Conservation (phyloP, 2,888 invertebrate genomes). For the Campoletis raptor region DNA sequence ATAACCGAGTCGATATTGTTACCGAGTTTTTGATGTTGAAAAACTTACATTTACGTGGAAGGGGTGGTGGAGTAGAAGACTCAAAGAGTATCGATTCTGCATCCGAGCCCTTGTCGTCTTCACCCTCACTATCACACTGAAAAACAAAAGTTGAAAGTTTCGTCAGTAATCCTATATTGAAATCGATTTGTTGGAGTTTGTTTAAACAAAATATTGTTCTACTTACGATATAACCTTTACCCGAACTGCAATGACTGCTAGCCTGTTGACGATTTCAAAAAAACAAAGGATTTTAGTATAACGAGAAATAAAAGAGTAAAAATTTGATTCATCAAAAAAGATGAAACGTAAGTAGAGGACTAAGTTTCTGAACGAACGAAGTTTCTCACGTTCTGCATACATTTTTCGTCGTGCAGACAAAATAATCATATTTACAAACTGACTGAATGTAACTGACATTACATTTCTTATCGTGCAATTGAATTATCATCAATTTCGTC, state of each 20-base stretch:
- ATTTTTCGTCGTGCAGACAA: not conserved
- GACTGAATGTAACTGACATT: not conserved
- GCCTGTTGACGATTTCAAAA: slow-evolving; percentile 88
- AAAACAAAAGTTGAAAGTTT: slow-evolving; percentile 82
- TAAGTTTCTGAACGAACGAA: slow-evolving; percentile 2
- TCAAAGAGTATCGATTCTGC: slow-evolving; percentile 90
- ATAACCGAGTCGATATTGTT: too few relatives aligned
- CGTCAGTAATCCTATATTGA: slow-evolving; percentile 22
- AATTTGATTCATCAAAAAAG: slow-evolving; percentile 18
- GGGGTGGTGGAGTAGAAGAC: slow-evolving; percentile 88
- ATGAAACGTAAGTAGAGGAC: slow-evolving; percentile 17
- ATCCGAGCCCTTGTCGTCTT: slow-evolving; percentile 95
- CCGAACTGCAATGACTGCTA: slow-evolving; percentile 96
- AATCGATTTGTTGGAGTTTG: slow-evolving; percentile 42
- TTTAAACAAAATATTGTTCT: slow-evolving; percentile 78
- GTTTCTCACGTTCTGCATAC: not conserved
- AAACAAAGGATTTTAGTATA: slow-evolving; percentile 75
- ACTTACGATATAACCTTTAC: slow-evolving; percentile 98
- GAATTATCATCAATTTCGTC: not conserved
- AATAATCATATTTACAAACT: not conserved
- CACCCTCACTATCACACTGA: slow-evolving; percentile 97
- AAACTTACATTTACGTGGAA: slow-evolving; percentile 86
- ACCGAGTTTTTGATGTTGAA: not conserved
- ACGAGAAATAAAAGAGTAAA: slow-evolving; percentile 64
- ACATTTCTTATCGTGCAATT: not conserved